phyloP scores from a whole-genome alignment of 2,113 vertebrate species.

The Leucosticte australis region DNA sequence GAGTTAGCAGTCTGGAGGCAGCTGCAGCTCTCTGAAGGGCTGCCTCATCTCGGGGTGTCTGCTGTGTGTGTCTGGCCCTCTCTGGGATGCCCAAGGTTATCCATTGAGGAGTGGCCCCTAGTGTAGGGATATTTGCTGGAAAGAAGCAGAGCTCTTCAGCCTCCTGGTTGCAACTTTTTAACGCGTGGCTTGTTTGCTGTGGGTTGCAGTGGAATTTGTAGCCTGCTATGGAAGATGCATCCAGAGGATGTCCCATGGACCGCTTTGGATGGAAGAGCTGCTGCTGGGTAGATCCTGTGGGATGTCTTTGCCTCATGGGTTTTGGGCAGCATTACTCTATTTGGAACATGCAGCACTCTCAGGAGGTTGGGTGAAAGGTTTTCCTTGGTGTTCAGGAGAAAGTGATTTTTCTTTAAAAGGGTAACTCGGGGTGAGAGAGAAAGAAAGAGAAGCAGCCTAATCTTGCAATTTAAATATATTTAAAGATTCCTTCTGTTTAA shows the following conservation, averaged over 20 bases:
- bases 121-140: background rate
- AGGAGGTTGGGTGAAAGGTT: slow-evolving; percentile 16
- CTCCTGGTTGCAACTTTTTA: background rate
- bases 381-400: background rate
- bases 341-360: background rate
- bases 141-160: background rate
- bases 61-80: background rate
- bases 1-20: background rate
- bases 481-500: slow-evolving; percentile 40
- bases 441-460: slow-evolving; percentile 28
- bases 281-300: background rate
- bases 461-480: slow-evolving; percentile 55
- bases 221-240: background rate
- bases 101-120: background rate
- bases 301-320: background rate
- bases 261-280: background rate
- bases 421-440: slow-evolving; percentile 26
- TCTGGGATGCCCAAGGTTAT: background rate
- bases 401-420: slow-evolving; percentile 31
- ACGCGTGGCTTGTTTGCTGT: accelerated
- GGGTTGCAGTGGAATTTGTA: background rate
- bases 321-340: background rate
- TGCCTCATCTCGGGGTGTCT: background rate
- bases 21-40: background rate
- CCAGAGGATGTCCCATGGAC: background rate